A percentile compares a stretch with the other conserved stretches of the same genome.
Conservation (phyloP, 2,113 vertebrate species). For the Dinomys branickii region DNA sequence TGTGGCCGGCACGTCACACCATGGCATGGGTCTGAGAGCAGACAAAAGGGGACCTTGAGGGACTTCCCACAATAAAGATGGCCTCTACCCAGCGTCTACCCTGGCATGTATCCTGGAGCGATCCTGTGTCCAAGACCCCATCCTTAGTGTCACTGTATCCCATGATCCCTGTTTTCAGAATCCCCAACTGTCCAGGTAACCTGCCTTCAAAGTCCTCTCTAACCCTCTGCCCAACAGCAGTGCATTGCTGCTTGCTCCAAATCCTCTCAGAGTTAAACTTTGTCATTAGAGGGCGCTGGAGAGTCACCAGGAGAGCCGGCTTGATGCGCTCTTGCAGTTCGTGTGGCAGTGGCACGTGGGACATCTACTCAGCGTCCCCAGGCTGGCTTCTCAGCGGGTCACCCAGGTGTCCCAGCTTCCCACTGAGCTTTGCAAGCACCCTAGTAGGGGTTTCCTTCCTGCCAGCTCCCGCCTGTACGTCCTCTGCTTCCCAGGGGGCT, state of each 20-base stretch:
- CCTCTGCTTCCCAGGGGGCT: background rate
- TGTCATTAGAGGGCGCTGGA: background rate
- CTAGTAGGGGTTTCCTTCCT: background rate
- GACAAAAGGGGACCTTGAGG: background rate
- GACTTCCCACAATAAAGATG: background rate
- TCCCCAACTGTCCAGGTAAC: too few species aligned
- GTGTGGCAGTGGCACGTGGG: background rate
- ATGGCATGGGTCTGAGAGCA: constrained; percentile 88
- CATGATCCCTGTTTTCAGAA: background rate
- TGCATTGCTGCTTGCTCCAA: background rate
- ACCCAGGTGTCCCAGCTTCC: background rate
- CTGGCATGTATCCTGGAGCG: background rate
- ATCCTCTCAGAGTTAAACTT: background rate
- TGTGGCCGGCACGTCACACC: constrained; percentile 85
- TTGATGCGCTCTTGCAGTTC: background rate
- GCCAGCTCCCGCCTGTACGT: background rate
- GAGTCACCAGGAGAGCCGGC: background rate
- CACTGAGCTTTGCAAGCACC: background rate
- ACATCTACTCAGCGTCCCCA: background rate
- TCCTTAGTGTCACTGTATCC: background rate
- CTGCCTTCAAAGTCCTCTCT: background rate
- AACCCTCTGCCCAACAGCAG: background rate
- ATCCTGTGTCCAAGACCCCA: background rate
- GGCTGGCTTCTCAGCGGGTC: background rate
- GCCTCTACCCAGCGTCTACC: background rate